These are phyloP conservation scores for Temnothorax longispinosus DNA, from an alignment of 1,140 invertebrate species.

Conservation along the genomic window DNA sequence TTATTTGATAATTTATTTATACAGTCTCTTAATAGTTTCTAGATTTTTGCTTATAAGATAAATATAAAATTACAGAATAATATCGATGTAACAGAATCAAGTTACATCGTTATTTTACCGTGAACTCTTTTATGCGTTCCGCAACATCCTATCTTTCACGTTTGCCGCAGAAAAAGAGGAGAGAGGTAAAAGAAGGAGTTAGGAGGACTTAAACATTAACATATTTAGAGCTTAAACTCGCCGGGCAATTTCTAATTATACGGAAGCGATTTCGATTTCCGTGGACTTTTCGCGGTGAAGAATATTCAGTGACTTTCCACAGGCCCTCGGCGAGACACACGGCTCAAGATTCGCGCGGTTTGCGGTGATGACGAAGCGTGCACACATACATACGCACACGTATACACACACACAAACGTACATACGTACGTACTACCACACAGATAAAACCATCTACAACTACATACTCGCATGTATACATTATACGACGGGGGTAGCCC, in stretches of 20 bases:
- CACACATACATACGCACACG: background rate
- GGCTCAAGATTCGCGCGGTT: constrained; percentile 42
- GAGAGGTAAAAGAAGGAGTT: background rate
- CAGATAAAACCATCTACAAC: background rate
- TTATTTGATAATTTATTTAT: background rate
- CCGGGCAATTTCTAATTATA: constrained; percentile 26
- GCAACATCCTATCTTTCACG: background rate
- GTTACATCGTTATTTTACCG: background rate
- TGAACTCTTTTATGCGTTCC: background rate
- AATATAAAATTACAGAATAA: background rate
- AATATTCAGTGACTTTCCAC: constrained; percentile 30
- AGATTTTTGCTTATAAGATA: background rate
- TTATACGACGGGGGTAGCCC: constrained; percentile 68
- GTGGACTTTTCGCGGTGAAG: constrained; percentile 4
- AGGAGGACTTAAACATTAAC: background rate
- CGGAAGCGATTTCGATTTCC: constrained; percentile 29
- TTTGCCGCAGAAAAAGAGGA: background rate
- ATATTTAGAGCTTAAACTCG: background rate
- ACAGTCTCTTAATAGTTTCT: too few relatives aligned
- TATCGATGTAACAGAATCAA: background rate
- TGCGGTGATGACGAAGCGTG: constrained; percentile 42
- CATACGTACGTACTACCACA: background rate
- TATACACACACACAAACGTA: background rate
- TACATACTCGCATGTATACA: constrained; percentile 50
- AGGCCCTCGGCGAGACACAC: constrained; percentile 29